Conservation (phyloP, 2,888 invertebrate species). For the Chrysomela aeneicollis region DNA sequence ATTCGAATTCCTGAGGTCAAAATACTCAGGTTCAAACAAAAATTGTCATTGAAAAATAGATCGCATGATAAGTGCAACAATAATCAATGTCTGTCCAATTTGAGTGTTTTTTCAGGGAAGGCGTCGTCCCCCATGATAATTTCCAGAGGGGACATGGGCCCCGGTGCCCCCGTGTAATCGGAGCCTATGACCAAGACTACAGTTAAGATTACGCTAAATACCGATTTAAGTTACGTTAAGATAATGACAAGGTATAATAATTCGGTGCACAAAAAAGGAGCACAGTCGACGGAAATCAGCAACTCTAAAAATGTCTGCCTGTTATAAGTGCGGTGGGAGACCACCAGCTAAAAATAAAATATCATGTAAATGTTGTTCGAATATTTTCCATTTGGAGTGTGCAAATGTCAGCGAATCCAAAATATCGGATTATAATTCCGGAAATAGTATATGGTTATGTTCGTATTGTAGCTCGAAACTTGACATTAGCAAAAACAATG, state of each 20-base stretch:
- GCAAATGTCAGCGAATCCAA: slow-evolving; percentile 1
- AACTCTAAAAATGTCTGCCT: slow-evolving; percentile 8
- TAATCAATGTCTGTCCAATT: too few relatives aligned
- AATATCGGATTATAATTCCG: slow-evolving; percentile 9
- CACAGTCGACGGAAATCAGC: slow-evolving; percentile 1
- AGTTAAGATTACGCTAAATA: too few relatives aligned
- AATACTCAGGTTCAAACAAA: too few relatives aligned
- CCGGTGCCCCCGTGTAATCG: too few relatives aligned
- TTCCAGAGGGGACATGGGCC: too few relatives aligned
- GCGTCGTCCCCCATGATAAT: too few relatives aligned
- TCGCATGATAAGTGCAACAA: too few relatives aligned
- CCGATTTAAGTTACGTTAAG: too few relatives aligned
- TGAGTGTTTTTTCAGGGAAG: too few relatives aligned
- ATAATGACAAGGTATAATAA: background rate
- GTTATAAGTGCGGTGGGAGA: slow-evolving; percentile 3
- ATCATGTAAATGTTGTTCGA: slow-evolving; percentile 4
- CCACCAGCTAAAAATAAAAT: slow-evolving; percentile 12
- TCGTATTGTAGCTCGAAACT: slow-evolving; percentile 1
- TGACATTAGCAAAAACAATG: background rate
- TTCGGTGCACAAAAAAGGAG: slow-evolving; percentile 2
- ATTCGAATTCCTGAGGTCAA: too few relatives aligned
- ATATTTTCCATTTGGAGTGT: slow-evolving; percentile 6
- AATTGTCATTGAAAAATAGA: too few relatives aligned
- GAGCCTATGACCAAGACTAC: too few relatives aligned
- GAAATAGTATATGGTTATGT: slow-evolving; percentile 8